Base-by-base conservation (phyloP, 2,113 vertebrate genomes). In the Oxyruncus cristatus region DNA sequence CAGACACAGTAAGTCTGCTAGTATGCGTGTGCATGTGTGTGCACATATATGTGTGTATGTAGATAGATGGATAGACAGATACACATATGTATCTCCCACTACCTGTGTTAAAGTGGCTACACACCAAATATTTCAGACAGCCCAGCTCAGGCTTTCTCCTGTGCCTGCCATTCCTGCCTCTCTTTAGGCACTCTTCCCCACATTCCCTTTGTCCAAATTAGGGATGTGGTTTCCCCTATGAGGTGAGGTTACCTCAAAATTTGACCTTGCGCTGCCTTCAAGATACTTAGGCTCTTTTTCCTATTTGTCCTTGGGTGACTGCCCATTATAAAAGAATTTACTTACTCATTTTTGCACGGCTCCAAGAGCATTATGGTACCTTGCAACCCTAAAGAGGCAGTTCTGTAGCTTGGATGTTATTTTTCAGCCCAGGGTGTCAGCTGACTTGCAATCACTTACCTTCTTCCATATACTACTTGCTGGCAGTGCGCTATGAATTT, bases 381-480 rank as follows among this genome's bases (percentile, higher is more conserved):
- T 85, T 18, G 49, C 62, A 88, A 58, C 39, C 12, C 27, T 47
- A 70, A 88, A 47, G 46, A 59, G 37, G 67, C 63, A 62, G 14
- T 58, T 90, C 35, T 49, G 46, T 85, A n/a, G 33, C 4, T 3
- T 16, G 32, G 26, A 80, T 61, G n/a, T 65, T 76, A 3, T 72
- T 91, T 88, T 88, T 67, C 58, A 70, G 30, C 18, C 32, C 41
- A 61, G 33, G 12, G 9, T 72, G 67, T 75, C 82, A 53, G 62
- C 66, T 93, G 87, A 71, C 73, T 93, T 88, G 49, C 55, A 83
- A 44, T 21, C 47, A 20, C 85, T 85, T 91, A 66, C 52, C 35
- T 94, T 35, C 50, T 68, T 93, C 84, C 49, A 62, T 77, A 37
- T 37, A 59, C 22, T 0, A 1, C 41, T 80, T 9, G 1, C 71